Evolutionary conservation across 1,140 invertebrate genomes (phyloP).

Genomic region (Doryteuthis pealeii): DNA sequence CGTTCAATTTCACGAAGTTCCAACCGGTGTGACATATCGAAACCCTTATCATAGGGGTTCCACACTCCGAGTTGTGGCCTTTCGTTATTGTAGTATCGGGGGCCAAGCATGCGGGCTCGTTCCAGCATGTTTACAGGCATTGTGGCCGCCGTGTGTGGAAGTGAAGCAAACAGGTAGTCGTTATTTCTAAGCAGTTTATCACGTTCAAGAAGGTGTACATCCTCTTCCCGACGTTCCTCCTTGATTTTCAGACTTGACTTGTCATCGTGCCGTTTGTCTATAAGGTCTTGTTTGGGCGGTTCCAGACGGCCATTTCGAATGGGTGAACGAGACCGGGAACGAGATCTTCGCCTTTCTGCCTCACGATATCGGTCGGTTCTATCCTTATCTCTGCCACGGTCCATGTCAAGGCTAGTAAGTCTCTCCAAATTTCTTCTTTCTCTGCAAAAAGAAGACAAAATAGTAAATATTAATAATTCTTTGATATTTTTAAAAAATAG

Average conservation of each 20-base stretch:
- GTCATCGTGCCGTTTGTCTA: conserved; percentile 36
- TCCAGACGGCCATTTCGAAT: conserved; percentile 43
- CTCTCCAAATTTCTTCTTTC: conserved; percentile 28
- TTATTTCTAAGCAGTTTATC: conserved; percentile 30
- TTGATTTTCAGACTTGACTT: conserved; percentile 39
- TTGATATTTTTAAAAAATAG: conserved; percentile 9
- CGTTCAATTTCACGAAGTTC: conserved; percentile 37
- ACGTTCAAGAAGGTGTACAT: conserved; percentile 26
- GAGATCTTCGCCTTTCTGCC: conserved; percentile 22
- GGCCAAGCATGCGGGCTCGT: conserved; percentile 27
- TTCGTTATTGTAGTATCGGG: conserved; percentile 11
- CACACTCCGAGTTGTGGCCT: conserved; percentile 33
- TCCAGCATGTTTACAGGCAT: conserved; percentile 28
- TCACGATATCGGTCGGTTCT: conserved; percentile 28
- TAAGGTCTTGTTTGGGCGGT: conserved; percentile 32
- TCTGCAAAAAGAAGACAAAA: conserved; percentile 20
- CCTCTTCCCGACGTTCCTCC: conserved; percentile 44
- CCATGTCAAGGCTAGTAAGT: conserved; percentile 23
- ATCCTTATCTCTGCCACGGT: conserved; percentile 22
- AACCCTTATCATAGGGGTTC: conserved; percentile 42
- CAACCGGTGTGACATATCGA: conserved; percentile 26
- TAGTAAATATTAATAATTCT: background rate
- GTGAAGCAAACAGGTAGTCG: conserved; percentile 25
- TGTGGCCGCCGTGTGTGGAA: conserved; percentile 22
- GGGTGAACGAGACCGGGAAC: conserved; percentile 44